phyloP scores from a whole-genome alignment of 2,797 vertebrate genomes.

The Emys orbicularis region DNA sequence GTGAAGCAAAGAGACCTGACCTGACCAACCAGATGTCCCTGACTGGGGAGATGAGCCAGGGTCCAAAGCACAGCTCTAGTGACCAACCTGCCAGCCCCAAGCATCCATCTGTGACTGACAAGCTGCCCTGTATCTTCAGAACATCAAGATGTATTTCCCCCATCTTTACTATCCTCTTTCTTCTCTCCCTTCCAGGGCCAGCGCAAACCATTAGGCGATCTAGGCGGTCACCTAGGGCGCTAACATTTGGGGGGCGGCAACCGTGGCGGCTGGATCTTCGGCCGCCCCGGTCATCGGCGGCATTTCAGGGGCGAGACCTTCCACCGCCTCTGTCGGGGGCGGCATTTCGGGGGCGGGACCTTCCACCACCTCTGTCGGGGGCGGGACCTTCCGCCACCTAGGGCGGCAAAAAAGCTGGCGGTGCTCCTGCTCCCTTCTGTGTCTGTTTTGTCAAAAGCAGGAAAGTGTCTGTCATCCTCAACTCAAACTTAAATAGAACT shows the following conservation, averaged over 20 bases:
- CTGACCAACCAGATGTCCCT: neutral
- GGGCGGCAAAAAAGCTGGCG: too few relatives aligned
- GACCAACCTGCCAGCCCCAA: neutral
- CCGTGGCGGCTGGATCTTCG: too few relatives aligned
- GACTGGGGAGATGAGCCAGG: neutral
- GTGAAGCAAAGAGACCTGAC: neutral
- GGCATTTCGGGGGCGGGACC: too few relatives aligned
- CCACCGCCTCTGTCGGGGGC: too few relatives aligned
- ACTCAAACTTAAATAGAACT: neutral
- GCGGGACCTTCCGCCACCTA: too few relatives aligned
- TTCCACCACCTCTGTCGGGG: too few relatives aligned
- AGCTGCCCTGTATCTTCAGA: neutral
- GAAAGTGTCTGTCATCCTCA: neutral
- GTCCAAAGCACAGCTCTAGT: neutral
- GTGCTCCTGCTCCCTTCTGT: neutral
- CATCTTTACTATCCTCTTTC: neutral
- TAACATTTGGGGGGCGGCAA: too few relatives aligned
- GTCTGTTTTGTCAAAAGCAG: neutral
- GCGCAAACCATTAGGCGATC: too few relatives aligned
- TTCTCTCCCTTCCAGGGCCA: neutral
- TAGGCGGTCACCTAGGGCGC: too few relatives aligned
- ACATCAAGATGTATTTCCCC: neutral
- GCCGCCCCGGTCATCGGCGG: too few relatives aligned
- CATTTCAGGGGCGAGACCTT: too few relatives aligned
- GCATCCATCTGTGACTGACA: neutral